phyloP scores from a whole-genome alignment of 2,113 vertebrate species.

The Corythornis cristatus region DNA sequence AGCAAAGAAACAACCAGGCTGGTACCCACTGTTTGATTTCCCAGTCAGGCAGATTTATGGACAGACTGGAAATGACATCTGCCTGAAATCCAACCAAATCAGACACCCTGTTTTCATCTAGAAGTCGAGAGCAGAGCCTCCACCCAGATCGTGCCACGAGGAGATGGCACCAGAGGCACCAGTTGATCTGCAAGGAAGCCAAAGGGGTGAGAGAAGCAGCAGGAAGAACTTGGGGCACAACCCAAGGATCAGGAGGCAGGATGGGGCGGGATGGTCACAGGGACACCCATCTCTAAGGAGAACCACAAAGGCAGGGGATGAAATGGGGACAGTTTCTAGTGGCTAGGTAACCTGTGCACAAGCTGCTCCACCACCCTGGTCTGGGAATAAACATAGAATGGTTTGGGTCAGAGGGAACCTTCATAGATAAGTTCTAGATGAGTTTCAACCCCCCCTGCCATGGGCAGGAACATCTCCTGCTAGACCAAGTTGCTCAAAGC shows the following conservation, averaged over 20 bases:
- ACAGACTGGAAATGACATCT: not conserved
- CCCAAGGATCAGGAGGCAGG: not conserved
- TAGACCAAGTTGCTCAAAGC: no score
- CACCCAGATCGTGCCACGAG: fast-evolving
- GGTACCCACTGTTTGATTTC: fast-evolving
- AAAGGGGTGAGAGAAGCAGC: not conserved
- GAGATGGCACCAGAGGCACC: not conserved
- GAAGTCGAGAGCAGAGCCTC: not conserved
- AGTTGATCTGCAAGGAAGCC: not conserved
- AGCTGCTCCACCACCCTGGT: not conserved
- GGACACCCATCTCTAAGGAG: not conserved
- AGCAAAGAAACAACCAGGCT: not conserved
- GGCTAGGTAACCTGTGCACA: fast-evolving
- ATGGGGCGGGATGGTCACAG: fast-evolving
- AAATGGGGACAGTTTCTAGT: fast-evolving
- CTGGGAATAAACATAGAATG: fast-evolving
- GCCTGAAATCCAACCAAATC: not conserved
- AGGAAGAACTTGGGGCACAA: not conserved
- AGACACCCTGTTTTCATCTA: not conserved
- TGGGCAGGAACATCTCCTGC: no score
- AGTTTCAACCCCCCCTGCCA: no score
- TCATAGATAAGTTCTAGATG: no score
- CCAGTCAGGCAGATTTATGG: fast-evolving
- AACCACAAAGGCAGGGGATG: fast-evolving
- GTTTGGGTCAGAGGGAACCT: no score